These are phyloP conservation scores for Apteryx owenii DNA, from an alignment of 2,113 vertebrate species.

Conservation along the genomic window DNA sequence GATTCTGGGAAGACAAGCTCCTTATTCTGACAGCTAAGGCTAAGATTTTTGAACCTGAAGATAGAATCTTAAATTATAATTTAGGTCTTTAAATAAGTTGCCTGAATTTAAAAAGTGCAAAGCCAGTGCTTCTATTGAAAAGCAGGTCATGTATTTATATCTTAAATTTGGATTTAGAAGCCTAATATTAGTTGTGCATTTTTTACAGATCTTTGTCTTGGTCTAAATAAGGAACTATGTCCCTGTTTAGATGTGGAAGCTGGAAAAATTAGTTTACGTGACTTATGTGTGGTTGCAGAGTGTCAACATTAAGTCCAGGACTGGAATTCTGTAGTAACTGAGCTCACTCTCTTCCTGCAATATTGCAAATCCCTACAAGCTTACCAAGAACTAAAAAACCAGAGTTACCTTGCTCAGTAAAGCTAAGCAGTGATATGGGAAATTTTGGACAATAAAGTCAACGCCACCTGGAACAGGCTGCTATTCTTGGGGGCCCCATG, in stretches of 20 bases:
- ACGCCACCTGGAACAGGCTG: not conserved
- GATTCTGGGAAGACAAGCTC: not conserved
- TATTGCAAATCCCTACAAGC: not conserved
- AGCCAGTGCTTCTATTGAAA: not conserved
- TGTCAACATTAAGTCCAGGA: not conserved
- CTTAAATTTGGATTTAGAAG: not conserved
- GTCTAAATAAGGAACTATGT: not conserved
- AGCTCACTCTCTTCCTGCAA: not conserved
- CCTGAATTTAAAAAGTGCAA: not conserved
- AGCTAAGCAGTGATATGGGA: not conserved
- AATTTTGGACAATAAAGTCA: not conserved
- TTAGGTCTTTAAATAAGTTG: not conserved
- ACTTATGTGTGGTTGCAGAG: not conserved
- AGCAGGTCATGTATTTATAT: conserved; percentile 27
- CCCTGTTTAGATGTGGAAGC: not conserved
- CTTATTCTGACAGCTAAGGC: not conserved
- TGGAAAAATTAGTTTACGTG: not conserved
- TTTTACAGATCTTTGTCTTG: not conserved
- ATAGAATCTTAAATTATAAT: not conserved
- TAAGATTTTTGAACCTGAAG: not conserved
- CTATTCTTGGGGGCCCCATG: not conserved
- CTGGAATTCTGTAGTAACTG: not conserved
- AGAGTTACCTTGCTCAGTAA: not conserved
- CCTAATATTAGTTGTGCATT: not conserved
- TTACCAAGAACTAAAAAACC: not conserved